These are phyloP conservation scores for Latrodectus elegans DNA, from an alignment of 2,888 invertebrate species.

Conservation along the genomic window DNA sequence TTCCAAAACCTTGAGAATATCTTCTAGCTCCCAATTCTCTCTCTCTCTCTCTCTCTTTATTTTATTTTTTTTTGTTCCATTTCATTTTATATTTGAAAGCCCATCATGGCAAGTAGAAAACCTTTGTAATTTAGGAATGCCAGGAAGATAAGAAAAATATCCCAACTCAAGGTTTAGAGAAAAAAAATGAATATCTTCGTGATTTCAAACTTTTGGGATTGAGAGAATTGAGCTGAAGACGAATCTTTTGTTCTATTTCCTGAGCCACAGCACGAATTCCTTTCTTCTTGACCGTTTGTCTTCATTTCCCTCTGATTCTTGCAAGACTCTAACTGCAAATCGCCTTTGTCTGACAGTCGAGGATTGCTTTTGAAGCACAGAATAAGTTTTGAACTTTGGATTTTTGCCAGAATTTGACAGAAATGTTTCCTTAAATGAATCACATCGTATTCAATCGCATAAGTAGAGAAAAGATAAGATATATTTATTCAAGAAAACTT, in stretches of 20 bases:
- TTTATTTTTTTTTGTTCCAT: constrained; percentile 16
- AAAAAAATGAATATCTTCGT: constrained; percentile 36
- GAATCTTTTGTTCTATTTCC: constrained; percentile 34
- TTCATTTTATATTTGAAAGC: constrained; percentile 15
- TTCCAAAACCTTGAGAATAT: background rate
- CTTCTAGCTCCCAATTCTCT: background rate
- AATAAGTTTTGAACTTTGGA: no score
- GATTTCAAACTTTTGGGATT: constrained; percentile 14
- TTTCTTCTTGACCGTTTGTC: constrained; percentile 38
- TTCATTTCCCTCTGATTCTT: constrained; percentile 29
- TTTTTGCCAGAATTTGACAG: no score
- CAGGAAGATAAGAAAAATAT: constrained; percentile 18
- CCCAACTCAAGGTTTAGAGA: background rate
- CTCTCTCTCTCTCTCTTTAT: no score
- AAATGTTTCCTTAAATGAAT: no score
- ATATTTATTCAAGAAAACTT: no score
- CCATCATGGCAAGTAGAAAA: constrained; percentile 21
- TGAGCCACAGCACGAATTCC: constrained; percentile 24
- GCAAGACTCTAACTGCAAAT: background rate
- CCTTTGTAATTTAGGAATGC: constrained; percentile 37
- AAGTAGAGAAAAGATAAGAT: no score
- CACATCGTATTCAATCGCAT: no score
- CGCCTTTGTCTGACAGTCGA: no score
- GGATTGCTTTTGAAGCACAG: no score
- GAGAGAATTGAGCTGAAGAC: constrained; percentile 10